Evolutionary conservation across 23 tunicate species (phyloP), one percentile per base, ranked within the genome.

Genomic region (Ascidia mentula): DNA sequence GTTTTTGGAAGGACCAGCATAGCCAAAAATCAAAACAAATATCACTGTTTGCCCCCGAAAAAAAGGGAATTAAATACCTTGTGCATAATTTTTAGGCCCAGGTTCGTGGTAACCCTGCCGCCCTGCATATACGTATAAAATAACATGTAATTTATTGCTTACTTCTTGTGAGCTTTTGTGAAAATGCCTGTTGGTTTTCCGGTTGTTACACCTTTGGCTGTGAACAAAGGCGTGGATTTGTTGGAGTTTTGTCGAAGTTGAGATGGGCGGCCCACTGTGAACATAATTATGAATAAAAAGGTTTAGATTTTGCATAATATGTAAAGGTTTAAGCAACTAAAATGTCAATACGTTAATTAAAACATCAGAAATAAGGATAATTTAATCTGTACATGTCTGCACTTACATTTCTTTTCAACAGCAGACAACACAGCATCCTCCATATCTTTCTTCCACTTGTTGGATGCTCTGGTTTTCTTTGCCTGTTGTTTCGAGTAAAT

Each of bases 121-220:
- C n/a, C n/a, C n/a, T n/a, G n/a, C n/a, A n/a, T n/a, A n/a, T n/a
- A n/a, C n/a, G n/a, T n/a, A n/a, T 12, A 42, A 9, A 3, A 53
- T 5, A 53, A 53, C 65, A 9, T 20, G 24, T 53, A 53, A 6
- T 9, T 53, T 3, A 1, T 6, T 53, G 24, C 65, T 53, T 34
- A 82, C 86, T 82, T 82, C 34, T 73, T 4, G 53, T 82, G 86
- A 32, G 72, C 42, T 73, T 82, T 82, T 13, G 45, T 77, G 73
- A 82, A 82, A 26, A 53, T 53, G 34, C 28, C 73, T 31, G 46
- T 82, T 0, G 72, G 9, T 46, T 46, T 82, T 20, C 71, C 36
- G 18, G 73, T 72, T 3, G 86, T 72, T 1, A 82, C 45, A 22
- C 86, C 86, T 45, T 46, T 32, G 39, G 72, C 86, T 18, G 86